Evolutionary conservation across 2,113 vertebrate species (phyloP).

Genomic region (Boleophthalmus pectinirostris): DNA sequence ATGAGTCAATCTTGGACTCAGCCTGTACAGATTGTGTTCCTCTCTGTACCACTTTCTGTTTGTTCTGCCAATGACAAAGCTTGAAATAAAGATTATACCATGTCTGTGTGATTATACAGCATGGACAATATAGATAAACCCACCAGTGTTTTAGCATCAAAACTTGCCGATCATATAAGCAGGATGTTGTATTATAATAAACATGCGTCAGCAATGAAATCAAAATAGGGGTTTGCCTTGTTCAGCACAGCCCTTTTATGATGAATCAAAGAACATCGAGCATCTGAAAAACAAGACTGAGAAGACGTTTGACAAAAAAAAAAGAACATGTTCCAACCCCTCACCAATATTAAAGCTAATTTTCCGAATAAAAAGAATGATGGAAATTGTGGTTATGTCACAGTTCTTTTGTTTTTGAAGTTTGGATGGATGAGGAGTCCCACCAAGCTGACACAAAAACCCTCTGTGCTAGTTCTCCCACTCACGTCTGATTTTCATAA

Average conservation of each 20-base stretch:
- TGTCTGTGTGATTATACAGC: no score
- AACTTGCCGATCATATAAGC: no score
- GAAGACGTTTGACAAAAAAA: background rate
- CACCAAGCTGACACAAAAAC: conserved; percentile 15
- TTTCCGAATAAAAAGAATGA: background rate
- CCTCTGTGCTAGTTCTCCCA: conserved; percentile 12
- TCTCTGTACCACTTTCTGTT: no score
- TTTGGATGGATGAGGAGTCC: conserved; percentile 4
- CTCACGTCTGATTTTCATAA: conserved; percentile 34
- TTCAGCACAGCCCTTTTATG: background rate
- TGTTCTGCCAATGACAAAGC: no score
- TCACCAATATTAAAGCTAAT: background rate
- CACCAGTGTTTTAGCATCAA: no score
- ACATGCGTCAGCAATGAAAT: background rate
- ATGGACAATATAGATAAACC: no score
- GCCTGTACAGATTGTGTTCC: no score
- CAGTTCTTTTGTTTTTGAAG: background rate
- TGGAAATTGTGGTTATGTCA: conserved; percentile 2
- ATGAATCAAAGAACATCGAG: background rate
- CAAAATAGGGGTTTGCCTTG: background rate
- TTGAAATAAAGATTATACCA: no score
- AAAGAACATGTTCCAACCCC: background rate
- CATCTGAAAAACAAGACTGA: background rate
- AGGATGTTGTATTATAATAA: background rate
- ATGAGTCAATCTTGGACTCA: no score